Conservation (phyloP, 2,888 invertebrate species). For the Heliothis peltigera region DNA sequence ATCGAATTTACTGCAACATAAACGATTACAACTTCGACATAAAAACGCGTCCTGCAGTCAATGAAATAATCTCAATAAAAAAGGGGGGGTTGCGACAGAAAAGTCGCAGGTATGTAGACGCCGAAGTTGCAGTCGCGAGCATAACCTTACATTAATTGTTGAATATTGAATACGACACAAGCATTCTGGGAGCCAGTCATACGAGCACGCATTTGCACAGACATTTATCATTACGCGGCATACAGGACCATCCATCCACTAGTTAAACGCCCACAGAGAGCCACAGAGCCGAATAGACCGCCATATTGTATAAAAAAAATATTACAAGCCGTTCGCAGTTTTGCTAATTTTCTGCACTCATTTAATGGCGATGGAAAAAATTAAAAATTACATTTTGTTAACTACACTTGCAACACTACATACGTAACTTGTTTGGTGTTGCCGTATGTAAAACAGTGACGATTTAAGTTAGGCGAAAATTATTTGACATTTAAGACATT, state of each 20-base stretch:
- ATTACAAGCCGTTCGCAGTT: constrained; percentile 11
- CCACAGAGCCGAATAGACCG: constrained; percentile 68
- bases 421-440: constrained; percentile 2
- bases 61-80: constrained; percentile 58
- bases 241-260: constrained; percentile 63
- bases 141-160: constrained; percentile 66
- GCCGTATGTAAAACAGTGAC: constrained; percentile 21
- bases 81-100: constrained; percentile 31
- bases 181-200: constrained; percentile 67
- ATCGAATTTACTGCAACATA: constrained; percentile 64
- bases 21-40: constrained; percentile 52
- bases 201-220: constrained; percentile 64
- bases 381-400: constrained; percentile 36
- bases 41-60: constrained; percentile 12
- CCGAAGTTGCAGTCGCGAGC: constrained; percentile 64
- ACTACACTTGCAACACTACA: not conserved
- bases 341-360: not conserved
- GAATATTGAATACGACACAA: constrained; percentile 78
- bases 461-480: not conserved
- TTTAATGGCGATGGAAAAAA: constrained; percentile 17
- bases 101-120: constrained; percentile 25
- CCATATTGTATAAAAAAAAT: constrained; percentile 49
- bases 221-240: constrained; percentile 57
- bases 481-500: not conserved
- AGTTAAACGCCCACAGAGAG: constrained; percentile 64